Evolutionary conservation across 1,140 invertebrate species (phyloP).

Genomic region (Brachionus asplanchnoidis): DNA sequence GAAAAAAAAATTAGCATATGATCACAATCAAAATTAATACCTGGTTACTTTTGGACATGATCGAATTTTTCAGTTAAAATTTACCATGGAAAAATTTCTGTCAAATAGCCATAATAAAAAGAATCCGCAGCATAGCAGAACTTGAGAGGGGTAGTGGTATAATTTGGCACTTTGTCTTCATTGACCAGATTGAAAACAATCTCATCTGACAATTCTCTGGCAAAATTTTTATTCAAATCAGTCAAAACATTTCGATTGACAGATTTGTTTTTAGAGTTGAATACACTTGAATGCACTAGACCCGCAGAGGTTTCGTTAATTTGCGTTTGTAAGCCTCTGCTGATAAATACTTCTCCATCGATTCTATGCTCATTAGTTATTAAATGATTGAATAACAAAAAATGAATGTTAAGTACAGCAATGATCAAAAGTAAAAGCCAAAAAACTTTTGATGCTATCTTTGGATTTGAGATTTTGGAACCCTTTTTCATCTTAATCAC

Average conservation of each 20-base stretch:
- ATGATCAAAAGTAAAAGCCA: neutral
- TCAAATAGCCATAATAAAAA: conserved; percentile 12
- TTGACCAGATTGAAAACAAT: neutral
- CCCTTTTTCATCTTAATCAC: conserved; percentile 28
- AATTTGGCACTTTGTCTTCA: neutral
- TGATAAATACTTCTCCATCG: neutral
- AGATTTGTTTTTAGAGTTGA: neutral
- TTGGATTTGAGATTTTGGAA: conserved; percentile 17
- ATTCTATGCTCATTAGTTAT: neutral
- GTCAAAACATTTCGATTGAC: neutral
- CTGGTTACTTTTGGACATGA: too few relatives aligned
- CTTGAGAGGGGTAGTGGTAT: neutral
- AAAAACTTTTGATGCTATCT: conserved; percentile 2
- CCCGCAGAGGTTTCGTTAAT: neutral
- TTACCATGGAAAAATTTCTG: conserved; percentile 23
- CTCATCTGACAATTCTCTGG: neutral
- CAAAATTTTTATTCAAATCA: neutral
- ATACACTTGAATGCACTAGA: neutral
- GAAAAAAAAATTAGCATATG: too few relatives aligned
- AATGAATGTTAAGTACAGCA: neutral
- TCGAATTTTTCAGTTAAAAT: neutral
- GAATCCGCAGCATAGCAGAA: neutral
- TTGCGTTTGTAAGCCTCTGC: too few relatives aligned
- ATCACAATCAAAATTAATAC: too few relatives aligned
- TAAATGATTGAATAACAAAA: conserved; percentile 31